A percentile compares a stretch with the other conserved stretches of the same genome.
These are phyloP conservation scores for Urocolius indicus DNA, from an alignment of 2,113 vertebrate species.

Conservation along the genomic window DNA sequence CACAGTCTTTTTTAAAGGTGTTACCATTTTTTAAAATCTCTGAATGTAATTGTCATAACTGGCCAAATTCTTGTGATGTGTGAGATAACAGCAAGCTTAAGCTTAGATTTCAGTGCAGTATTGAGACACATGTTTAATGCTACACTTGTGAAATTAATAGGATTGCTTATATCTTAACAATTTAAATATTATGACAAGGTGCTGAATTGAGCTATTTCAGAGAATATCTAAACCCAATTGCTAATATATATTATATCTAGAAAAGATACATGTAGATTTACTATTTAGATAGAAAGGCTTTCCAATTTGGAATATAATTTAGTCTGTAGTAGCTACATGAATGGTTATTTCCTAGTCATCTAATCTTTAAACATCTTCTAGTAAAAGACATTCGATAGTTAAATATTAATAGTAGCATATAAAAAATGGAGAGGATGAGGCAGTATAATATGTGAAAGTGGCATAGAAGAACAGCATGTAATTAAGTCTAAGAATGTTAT, in stretches of 20 bases:
- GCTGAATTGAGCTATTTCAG: not conserved
- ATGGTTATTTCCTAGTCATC: not conserved
- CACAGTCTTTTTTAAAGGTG: not conserved
- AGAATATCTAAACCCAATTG: not conserved
- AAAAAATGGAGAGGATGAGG: constrained; percentile 20
- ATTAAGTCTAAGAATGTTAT: constrained; percentile 47
- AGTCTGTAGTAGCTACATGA: not conserved
- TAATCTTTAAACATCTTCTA: constrained; percentile 47
- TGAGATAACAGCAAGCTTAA: not conserved
- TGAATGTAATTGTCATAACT: not conserved
- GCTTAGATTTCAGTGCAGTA: not conserved
- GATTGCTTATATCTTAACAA: not conserved
- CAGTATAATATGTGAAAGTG: constrained; percentile 25
- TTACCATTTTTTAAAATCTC: accelerated
- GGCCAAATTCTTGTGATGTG: not conserved
- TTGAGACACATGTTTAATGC: not conserved
- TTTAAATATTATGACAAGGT: not conserved
- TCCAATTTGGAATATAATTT: not conserved
- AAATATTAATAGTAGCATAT: constrained; percentile 52
- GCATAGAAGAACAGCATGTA: constrained; percentile 4
- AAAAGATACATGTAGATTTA: not conserved
- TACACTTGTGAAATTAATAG: not conserved
- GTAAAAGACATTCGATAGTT: constrained; percentile 46
- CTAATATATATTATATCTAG: not conserved
- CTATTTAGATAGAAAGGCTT: not conserved